Percentiles rank a stretch among this genome's conserved stretches.
These are phyloP conservation scores for Rotaria sp. DNA, from an alignment of 2,888 invertebrate species.

Conservation along the genomic window DNA sequence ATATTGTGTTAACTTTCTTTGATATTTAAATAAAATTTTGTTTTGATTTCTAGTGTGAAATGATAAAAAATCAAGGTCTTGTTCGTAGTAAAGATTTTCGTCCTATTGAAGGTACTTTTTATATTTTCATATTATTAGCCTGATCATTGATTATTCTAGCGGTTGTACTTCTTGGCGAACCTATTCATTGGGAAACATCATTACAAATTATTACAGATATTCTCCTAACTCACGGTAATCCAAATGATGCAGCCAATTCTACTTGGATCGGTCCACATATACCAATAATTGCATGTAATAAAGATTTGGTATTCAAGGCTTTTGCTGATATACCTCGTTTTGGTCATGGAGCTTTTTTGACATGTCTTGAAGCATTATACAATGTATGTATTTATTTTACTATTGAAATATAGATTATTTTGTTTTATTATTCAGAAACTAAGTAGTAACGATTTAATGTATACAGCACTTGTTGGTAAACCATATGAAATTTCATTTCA, in stretches of 20 bases:
- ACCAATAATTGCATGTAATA: slow-evolving; percentile 55
- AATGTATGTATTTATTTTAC: slow-evolving; percentile 44
- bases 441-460: slow-evolving; percentile 50
- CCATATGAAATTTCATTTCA: slow-evolving; percentile 54
- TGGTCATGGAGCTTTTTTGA: slow-evolving; percentile 54
- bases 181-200: slow-evolving; percentile 52
- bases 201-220: slow-evolving; percentile 54
- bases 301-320: slow-evolving; percentile 56
- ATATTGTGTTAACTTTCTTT: background rate
- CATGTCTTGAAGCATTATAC: slow-evolving; percentile 53
- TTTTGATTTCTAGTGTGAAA: background rate
- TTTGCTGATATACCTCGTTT: slow-evolving; percentile 54
- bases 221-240: slow-evolving; percentile 52
- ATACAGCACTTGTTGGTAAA: slow-evolving; percentile 53
- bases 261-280: slow-evolving; percentile 44
- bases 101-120: slow-evolving; percentile 31
- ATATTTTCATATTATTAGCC: background rate
- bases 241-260: slow-evolving; percentile 43
- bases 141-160: slow-evolving; percentile 44
- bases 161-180: slow-evolving; percentile 53
- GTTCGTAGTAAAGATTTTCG: slow-evolving; percentile 30
- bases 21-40: background rate
- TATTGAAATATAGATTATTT: background rate
- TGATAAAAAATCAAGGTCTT: slow-evolving; percentile 23
- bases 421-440: slow-evolving; percentile 48